A percentile compares a stretch with the other conserved stretches of the same genome.
These are phyloP conservation scores for Idaea straminata DNA, from an alignment of 2,888 invertebrate genomes.

Conservation along the genomic window DNA sequence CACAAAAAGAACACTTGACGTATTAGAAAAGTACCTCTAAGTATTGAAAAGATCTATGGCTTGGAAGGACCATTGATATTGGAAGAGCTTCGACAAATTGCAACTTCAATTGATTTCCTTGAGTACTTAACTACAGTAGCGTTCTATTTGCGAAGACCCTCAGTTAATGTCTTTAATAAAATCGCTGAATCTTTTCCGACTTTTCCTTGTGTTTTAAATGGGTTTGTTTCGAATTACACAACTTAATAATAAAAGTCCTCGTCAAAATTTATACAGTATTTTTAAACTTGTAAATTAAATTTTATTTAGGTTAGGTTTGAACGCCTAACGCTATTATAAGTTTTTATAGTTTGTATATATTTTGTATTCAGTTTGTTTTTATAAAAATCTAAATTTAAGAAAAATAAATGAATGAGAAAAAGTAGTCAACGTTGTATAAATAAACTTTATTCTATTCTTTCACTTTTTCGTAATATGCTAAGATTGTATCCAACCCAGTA, in stretches of 20 bases:
- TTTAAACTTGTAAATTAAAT: too few species aligned
- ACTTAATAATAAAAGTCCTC: neutral
- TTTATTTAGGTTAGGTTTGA: too few species aligned
- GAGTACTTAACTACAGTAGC: conserved; percentile 8
- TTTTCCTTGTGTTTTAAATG: neutral
- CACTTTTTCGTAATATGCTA: too few species aligned
- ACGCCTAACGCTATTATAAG: too few species aligned
- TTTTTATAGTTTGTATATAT: too few species aligned
- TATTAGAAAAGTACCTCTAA: neutral
- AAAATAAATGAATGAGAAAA: too few species aligned
- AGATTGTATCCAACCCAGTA: too few species aligned
- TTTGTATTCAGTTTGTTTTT: too few species aligned
- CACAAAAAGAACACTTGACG: neutral
- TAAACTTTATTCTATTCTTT: too few species aligned
- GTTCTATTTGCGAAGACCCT: neutral
- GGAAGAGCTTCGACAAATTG: conserved; percentile 11
- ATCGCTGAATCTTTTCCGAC: neutral
- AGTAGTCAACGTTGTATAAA: too few species aligned
- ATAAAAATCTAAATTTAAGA: too few species aligned
- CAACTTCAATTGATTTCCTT: conserved; percentile 17
- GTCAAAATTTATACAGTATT: too few species aligned
- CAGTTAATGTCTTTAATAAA: neutral
- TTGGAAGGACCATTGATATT: conserved; percentile 12
- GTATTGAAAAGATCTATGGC: conserved; percentile 6
- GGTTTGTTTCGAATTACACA: neutral